phyloP scores from a whole-genome alignment of 2,888 invertebrate genomes.

The Hermaeophaga mercurialis region DNA sequence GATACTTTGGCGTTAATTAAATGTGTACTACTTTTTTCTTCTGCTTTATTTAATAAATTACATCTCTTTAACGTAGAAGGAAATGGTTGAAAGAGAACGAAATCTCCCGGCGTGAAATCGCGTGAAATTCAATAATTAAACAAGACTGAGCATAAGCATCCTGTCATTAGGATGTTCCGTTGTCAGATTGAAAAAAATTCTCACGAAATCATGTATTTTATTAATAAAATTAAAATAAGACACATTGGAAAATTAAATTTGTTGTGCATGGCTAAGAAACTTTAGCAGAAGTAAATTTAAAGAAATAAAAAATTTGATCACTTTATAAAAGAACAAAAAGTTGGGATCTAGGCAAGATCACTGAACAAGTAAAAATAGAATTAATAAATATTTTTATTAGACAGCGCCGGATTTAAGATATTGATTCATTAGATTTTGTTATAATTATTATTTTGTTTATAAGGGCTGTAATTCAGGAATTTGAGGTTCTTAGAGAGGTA shows the following conservation, averaged over 20 bases:
- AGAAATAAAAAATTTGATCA: no score
- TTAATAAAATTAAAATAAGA: background rate
- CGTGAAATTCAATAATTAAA: constrained; percentile 14
- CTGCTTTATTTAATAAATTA: constrained; percentile 6
- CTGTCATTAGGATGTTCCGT: background rate
- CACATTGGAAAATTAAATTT: background rate
- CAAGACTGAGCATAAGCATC: background rate
- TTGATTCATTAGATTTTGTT: no score
- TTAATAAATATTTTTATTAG: no score
- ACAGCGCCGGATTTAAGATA: no score
- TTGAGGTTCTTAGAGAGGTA: no score
- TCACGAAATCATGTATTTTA: background rate
- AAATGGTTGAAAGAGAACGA: constrained; percentile 7
- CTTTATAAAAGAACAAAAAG: no score
- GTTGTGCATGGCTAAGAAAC: no score
- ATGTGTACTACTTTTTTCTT: constrained; percentile 10
- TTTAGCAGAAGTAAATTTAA: no score
- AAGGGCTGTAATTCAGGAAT: no score
- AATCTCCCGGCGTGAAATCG: background rate
- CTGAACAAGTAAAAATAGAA: no score
- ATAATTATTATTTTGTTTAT: no score
- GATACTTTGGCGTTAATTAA: constrained; percentile 9
- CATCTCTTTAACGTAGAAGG: constrained; percentile 3
- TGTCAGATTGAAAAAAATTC: constrained; percentile 1
- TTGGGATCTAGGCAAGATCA: no score